Evolutionary conservation across 2,797 vertebrate genomes (phyloP).

Genomic region (Lagodon rhomboides): DNA sequence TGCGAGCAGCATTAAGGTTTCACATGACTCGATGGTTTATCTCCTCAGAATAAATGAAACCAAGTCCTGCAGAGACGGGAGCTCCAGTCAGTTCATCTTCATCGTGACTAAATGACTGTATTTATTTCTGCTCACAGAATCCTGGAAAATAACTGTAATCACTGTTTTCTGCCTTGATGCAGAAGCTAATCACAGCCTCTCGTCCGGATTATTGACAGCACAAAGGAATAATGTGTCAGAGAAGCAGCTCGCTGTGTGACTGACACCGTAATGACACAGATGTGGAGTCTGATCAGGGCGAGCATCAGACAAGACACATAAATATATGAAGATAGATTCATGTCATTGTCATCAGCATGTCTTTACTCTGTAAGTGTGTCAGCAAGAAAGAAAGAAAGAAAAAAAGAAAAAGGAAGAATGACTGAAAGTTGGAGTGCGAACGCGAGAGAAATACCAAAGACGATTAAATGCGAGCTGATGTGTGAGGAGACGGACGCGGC

Average conservation of each 20-base stretch:
- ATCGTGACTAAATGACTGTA: not conserved
- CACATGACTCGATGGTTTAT: not conserved
- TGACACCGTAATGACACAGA: not conserved
- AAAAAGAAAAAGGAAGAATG: not conserved
- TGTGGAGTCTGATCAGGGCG: too few species aligned
- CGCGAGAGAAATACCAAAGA: too few species aligned
- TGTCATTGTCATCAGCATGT: not conserved
- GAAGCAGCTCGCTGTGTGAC: too few species aligned
- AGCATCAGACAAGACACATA: too few species aligned
- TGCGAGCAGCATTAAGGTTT: not conserved
- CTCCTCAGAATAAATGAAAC: not conserved
- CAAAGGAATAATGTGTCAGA: not conserved
- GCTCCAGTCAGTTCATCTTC: constrained; percentile 11
- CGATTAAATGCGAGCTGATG: not conserved
- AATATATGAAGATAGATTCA: not conserved
- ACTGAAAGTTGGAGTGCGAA: not conserved
- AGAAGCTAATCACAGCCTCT: not conserved
- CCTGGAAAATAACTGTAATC: not conserved
- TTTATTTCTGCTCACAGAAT: not conserved
- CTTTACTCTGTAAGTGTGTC: too few species aligned
- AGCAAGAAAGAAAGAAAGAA: not conserved
- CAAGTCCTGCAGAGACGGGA: not conserved
- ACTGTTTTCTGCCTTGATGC: not conserved
- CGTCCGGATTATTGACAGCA: not conserved
- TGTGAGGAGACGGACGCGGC: not conserved